Evolutionary conservation across 1,140 invertebrate species (phyloP), one percentile per base, ranked within the genome.

Genomic region (Glomeris maerens): DNA sequence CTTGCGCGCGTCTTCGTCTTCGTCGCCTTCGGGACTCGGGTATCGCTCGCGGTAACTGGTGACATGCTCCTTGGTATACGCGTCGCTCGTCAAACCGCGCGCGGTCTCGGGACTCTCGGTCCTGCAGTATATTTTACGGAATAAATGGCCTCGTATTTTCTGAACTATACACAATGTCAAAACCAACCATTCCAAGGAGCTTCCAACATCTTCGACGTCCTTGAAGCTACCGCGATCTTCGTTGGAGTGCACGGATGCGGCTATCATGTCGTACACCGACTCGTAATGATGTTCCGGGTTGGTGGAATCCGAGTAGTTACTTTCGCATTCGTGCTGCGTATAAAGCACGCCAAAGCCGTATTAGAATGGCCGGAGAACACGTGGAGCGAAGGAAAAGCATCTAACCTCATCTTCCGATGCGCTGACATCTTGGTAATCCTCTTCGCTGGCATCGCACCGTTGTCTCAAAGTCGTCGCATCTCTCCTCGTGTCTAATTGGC

Each of bases 251-350:
- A 60, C 52, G 17, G n/a, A n/a, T n/a, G n/a, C n/a, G n/a, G n/a
- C n/a, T n/a, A n/a, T n/a, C n/a, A 57, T 55, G 47, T 62, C 59
- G 31, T 60, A 62, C 3, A 62, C 54, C 23, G 60, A 57, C 28
- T 62, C 60, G 46, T 62, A 62, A 51, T 59, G 58, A 38, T 54
- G 55, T 17, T 51, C 45, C 13, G 45, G 31, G 52, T 56, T 48
- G 17, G 48, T 38, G 40, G 53, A 38, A 14, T 52, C 49, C 21
- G 45, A 56, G 23, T 49, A 50, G 27, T 48, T 36, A 38, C 52
- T 56, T 48, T 55, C 53, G 17, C 49, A 46, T 21, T 39, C 36
- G 47, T 49, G 23, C 50, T 55, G 10, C 2, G 27, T 46, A 50
- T 7, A 27, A 13, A 36, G 20, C 20, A 36, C 13, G 20, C 13